Percentiles rank a stretch among this genome's conserved stretches.
Conservation (phyloP, 2,888 invertebrate species). For the Diogma glabrata region DNA sequence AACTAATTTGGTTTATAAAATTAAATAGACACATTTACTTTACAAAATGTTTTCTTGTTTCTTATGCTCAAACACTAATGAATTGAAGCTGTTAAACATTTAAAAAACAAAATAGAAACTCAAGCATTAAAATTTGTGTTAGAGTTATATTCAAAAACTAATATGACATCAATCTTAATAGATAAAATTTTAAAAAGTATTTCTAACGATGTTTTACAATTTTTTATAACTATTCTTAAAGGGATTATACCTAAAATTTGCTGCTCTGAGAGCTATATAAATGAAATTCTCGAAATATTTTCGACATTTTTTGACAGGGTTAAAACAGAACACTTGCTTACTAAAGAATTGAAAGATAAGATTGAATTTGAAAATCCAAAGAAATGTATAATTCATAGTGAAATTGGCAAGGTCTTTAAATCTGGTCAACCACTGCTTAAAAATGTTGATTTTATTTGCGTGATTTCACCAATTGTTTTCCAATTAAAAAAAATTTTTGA, state of each 20-base stretch:
- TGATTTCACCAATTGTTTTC: background rate
- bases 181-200: background rate
- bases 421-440: background rate
- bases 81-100: too few species aligned
- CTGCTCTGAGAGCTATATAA: background rate
- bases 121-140: background rate
- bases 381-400: background rate
- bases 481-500: background rate
- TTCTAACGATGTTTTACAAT: background rate
- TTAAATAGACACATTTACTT: too few species aligned
- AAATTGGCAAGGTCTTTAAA: background rate
- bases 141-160: conserved; percentile 1
- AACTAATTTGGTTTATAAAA: too few species aligned
- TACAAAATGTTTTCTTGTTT: too few species aligned
- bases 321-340: background rate
- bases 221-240: background rate
- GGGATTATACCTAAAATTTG: background rate
- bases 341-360: conserved; percentile 1
- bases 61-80: too few species aligned
- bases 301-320: background rate
- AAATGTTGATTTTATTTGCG: background rate
- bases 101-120: background rate
- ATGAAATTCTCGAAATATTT: background rate
- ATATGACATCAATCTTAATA: background rate
- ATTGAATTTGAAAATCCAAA: background rate